phyloP scores from a whole-genome alignment of 2,797 vertebrate genomes.

The Phrynocephalus guinanensis region DNA sequence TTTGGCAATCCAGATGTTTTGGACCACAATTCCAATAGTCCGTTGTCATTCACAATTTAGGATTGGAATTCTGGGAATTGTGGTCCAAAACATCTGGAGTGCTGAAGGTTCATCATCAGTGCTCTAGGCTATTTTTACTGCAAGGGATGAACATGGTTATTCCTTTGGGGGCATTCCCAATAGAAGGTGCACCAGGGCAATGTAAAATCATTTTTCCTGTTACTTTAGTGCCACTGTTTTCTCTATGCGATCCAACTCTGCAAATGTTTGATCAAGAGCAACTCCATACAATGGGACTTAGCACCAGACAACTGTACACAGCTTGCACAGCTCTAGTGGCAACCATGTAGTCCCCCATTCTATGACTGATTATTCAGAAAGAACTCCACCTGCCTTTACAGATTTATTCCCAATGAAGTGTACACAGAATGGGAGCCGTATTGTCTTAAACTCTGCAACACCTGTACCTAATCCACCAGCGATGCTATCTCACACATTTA shows the following conservation, averaged over 20 bases:
- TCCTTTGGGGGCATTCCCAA: neutral
- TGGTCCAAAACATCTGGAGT: no score
- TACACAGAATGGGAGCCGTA: neutral
- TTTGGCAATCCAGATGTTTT: no score
- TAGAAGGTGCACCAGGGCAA: neutral
- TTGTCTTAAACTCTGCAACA: neutral
- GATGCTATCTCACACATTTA: constrained; percentile 9
- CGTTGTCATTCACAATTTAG: no score
- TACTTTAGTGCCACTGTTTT: constrained; percentile 15
- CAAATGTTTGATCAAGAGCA: neutral
- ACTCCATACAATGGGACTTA: neutral
- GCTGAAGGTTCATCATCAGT: no score
- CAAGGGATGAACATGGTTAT: no score
- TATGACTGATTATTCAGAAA: neutral
- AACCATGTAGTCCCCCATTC: neutral
- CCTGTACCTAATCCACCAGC: neutral
- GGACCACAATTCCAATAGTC: no score
- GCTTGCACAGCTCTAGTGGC: neutral
- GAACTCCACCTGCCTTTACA: neutral
- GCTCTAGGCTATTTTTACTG: no score
- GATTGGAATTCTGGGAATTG: no score
- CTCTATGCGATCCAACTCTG: neutral
- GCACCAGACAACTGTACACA: neutral
- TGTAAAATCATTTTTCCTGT: constrained; percentile 14
- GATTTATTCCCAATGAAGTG: neutral